Evolutionary conservation across 2,888 invertebrate genomes (phyloP).

Genomic region (Ceramica pisi): DNA sequence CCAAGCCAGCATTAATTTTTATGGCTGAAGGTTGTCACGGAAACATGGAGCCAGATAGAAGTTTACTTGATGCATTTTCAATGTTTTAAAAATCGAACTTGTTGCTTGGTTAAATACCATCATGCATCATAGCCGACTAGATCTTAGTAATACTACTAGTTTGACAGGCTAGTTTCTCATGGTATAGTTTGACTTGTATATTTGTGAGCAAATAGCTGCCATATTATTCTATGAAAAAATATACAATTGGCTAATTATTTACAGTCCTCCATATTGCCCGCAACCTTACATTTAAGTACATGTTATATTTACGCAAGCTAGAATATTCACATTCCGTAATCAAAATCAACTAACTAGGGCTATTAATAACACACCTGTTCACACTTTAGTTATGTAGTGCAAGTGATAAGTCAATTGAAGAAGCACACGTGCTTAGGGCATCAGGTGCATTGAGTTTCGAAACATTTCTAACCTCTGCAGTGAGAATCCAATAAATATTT

Average conservation of each 20-base stretch:
- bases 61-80: background rate
- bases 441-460: slow-evolving; percentile 11
- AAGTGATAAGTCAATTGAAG: slow-evolving; percentile 34
- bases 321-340: slow-evolving; percentile 33
- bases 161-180: background rate
- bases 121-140: background rate
- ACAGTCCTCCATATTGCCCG: slow-evolving; percentile 2
- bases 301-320: slow-evolving; percentile 25
- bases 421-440: slow-evolving; percentile 24
- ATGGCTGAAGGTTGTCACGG: background rate
- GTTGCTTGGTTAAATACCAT: background rate
- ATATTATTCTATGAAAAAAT: slow-evolving; percentile 1
- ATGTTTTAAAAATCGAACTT: background rate
- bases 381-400: slow-evolving; percentile 31
- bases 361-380: slow-evolving; percentile 29
- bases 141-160: background rate
- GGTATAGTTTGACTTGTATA: background rate
- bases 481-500: background rate
- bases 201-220: background rate
- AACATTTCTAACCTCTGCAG: background rate
- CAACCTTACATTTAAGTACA: slow-evolving; percentile 14
- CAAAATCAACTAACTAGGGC: slow-evolving; percentile 29
- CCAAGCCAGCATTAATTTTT: background rate
- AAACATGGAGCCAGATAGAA: background rate
- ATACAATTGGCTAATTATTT: slow-evolving; percentile 29